A percentile compares a stretch with the other conserved stretches of the same genome.
Evolutionary conservation across 2,888 invertebrate genomes (phyloP).

Genomic region (Oligia fasciuncula): DNA sequence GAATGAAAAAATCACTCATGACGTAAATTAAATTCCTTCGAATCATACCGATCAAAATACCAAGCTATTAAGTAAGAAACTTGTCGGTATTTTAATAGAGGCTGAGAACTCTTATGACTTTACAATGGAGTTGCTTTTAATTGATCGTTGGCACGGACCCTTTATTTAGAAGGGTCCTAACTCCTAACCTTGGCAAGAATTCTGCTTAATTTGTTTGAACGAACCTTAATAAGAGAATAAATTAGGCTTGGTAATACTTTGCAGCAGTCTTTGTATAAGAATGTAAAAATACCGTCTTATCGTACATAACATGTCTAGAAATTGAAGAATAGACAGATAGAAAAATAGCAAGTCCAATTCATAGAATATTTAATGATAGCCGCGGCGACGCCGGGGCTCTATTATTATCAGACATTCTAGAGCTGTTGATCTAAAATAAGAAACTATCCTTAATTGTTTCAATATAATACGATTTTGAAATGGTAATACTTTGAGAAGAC

Average conservation of each 20-base stretch:
- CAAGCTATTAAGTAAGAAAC: slow-evolving; percentile 30
- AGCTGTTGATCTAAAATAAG: slow-evolving; percentile 3
- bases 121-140: slow-evolving; percentile 43
- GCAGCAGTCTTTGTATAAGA: not conserved
- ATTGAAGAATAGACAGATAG: slow-evolving; percentile 5
- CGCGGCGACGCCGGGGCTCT: not conserved
- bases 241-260: not conserved
- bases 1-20: not conserved
- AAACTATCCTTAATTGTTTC: not conserved
- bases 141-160: slow-evolving; percentile 30
- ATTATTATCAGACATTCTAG: slow-evolving; percentile 3
- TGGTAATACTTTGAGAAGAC: not conserved
- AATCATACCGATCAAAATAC: slow-evolving; percentile 41
- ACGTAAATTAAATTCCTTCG: slow-evolving; percentile 29
- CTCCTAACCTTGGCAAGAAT: slow-evolving; percentile 29
- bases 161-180: slow-evolving; percentile 37
- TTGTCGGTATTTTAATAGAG: slow-evolving; percentile 46
- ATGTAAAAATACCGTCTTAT: not conserved
- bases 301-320: not conserved
- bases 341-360: slow-evolving; percentile 13
- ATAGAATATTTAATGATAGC: slow-evolving; percentile 11
- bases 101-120: slow-evolving; percentile 23
- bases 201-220: slow-evolving; percentile 23
- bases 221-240: slow-evolving; percentile 21
- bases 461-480: not conserved